Conservation (phyloP, 2,797 vertebrate genomes). For the Sebastes hubbsi region DNA sequence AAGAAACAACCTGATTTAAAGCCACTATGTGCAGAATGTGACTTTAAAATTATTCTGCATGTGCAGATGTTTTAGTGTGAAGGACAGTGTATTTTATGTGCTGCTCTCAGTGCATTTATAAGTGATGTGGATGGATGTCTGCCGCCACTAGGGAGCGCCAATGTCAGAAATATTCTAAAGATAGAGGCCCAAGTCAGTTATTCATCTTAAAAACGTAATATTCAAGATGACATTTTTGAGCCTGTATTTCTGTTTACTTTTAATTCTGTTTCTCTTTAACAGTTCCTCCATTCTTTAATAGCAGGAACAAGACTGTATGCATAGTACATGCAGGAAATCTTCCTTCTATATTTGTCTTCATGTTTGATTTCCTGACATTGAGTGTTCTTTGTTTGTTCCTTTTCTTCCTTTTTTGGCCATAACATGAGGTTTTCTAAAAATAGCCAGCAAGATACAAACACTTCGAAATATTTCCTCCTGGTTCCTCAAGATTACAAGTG, state of each 20-base stretch:
- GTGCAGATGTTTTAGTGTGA: background rate
- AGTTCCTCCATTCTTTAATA: background rate
- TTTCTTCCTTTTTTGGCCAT: slow-evolving; percentile 1
- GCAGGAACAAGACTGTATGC: background rate
- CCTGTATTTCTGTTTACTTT: background rate
- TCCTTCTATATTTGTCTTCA: background rate
- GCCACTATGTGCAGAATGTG: background rate
- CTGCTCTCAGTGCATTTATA: background rate
- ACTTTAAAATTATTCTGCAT: background rate
- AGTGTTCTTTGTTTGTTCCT: background rate
- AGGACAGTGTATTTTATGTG: background rate
- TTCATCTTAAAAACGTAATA: background rate
- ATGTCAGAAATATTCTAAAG: background rate
- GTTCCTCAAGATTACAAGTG: background rate
- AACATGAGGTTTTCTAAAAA: background rate
- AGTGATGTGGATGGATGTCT: background rate
- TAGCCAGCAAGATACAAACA: background rate
- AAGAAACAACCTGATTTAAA: background rate
- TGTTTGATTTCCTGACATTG: background rate
- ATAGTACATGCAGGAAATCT: background rate
- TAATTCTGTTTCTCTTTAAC: background rate
- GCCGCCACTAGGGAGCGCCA: background rate
- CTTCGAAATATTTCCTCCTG: background rate
- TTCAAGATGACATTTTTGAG: background rate
- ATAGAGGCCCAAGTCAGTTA: background rate